Evolutionary conservation across 2,888 invertebrate species (phyloP), one percentile per base, ranked within the genome.

Genomic region (Drosophila rubida): DNA sequence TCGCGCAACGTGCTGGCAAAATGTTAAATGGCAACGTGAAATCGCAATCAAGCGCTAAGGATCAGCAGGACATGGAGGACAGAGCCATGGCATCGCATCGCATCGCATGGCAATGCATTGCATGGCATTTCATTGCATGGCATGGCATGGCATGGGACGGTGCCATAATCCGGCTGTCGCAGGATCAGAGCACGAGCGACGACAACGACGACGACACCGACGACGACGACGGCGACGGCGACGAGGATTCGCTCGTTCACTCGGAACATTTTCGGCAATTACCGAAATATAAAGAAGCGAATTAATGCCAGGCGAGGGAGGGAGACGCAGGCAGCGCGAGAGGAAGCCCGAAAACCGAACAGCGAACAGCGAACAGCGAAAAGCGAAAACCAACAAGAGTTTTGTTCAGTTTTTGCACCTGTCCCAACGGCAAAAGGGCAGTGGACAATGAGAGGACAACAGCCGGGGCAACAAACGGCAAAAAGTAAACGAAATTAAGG

Each of bases 241-340:
- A 37, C 41, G 76, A 69, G 82, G 86, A 85, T 81, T 85, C 82
- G 82, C 79, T 81, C 75, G 75, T 82, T 82, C 86, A 72, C 51
- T 86, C 65, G 74, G 53, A 76, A 77, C 77, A 78, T 83, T 82
- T 83, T 86, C 66, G 83, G 86, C 80, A 83, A 83, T 83, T 83
- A 86, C 86, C 83, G 72, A 77, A 75, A 75, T 71, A 59, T 68
- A 82, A 79, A 81, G 75, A 77, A 85, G 58, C 80, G 81, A 83
- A 85, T 83, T 69, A 74, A 80, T 73, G 73, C 70, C 68, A 58
- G 55, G n/a, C n/a, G 37, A 35, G 13, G 44, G 35, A 4, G 30
- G 13, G n/a, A 4, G 35, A 13, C 16, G n/a, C 35, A 2, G 45
- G 8, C 45, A 13, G 22, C 37, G 23, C 7, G 30, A 42, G n/a